Conservation (phyloP, 2,797 vertebrate species). For the Tenualosa thibaudeaui region DNA sequence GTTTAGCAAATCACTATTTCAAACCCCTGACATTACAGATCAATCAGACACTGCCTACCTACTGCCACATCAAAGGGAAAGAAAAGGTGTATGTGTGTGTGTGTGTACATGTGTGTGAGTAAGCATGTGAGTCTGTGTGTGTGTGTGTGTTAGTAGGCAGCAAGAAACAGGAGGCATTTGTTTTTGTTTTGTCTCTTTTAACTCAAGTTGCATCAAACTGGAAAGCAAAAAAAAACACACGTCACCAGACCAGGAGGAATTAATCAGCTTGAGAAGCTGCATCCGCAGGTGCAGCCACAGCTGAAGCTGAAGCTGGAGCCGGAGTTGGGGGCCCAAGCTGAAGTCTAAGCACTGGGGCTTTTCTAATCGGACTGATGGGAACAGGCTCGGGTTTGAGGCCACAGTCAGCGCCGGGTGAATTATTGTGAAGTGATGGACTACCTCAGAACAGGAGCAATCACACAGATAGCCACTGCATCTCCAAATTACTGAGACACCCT, state of each 20-base stretch:
- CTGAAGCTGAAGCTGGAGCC: too few relatives aligned
- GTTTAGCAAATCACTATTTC: neutral
- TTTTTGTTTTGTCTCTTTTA: neutral
- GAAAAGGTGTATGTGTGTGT: neutral
- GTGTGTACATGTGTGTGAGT: neutral
- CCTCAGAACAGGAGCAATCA: conserved; percentile 75
- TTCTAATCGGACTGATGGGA: conserved; percentile 80
- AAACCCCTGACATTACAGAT: neutral
- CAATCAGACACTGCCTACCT: neutral
- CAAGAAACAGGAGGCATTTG: neutral
- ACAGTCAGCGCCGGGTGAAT: conserved; percentile 71
- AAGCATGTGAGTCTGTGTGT: neutral
- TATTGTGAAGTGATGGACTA: conserved; percentile 77
- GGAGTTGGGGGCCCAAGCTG: too few relatives aligned
- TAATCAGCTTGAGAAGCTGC: neutral
- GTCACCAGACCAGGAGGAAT: neutral
- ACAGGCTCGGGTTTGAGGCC: conserved; percentile 61
- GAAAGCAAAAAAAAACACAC: too few relatives aligned
- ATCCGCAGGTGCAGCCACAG: too few relatives aligned
- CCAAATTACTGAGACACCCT: conserved; percentile 65
- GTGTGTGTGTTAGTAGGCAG: neutral
- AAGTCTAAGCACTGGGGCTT: conserved; percentile 24
- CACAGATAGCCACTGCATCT: conserved; percentile 77
- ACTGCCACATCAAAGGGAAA: neutral
- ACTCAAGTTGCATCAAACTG: neutral